Base-by-base conservation (phyloP, 2,797 vertebrate genomes). In the Mus caroli region DNA sequence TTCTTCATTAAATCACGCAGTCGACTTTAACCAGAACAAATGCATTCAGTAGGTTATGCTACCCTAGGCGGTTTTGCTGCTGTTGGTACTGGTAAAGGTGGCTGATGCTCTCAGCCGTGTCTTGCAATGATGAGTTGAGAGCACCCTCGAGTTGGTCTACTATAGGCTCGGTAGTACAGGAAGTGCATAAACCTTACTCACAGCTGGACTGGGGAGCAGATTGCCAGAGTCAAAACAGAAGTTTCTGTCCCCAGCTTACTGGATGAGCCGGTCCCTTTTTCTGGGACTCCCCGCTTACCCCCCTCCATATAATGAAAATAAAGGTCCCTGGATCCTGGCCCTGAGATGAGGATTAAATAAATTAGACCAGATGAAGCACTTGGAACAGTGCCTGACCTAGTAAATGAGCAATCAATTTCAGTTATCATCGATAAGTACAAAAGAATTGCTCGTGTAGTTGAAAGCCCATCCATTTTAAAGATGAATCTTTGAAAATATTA, bases 391-490 rank as follows among this genome's bases (percentile, higher is more conserved):
- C 92, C 84, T 75, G 90, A 91, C 58, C 60, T 77, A 67, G 94
- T 52, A 86, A 92, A 82, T 37, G 95, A 91, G 84, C 92, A 40
- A 87, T 93, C 80, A 54, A 75, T 87, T 92, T 83, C 52, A 92
- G 82, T 90, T 92, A 92, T 85, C 78, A 37, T n/a, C 43, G 60
- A 62, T 95, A 73, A 96, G 87, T 78, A 60, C 37, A 22, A 84
- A 95, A 88, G 78, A 91, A 88, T 67, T 54, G 73, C 84, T 94
- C 56, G 0, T n/a, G 54, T 75, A 93, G 71, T 69, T 67, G 80
- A 92, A 91, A 69, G 60, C 90, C 86, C 79, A 56, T 94, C 94
- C 75, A 91, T 80, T 95, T 84, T 92, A 92, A 75, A 94, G 90
- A 71, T 94, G 85, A 84, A 95, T 96, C 69, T 91, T 92, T 78